These are phyloP conservation scores for Athripsodes cinereus DNA, from an alignment of 2,888 invertebrate genomes.

Conservation along the genomic window DNA sequence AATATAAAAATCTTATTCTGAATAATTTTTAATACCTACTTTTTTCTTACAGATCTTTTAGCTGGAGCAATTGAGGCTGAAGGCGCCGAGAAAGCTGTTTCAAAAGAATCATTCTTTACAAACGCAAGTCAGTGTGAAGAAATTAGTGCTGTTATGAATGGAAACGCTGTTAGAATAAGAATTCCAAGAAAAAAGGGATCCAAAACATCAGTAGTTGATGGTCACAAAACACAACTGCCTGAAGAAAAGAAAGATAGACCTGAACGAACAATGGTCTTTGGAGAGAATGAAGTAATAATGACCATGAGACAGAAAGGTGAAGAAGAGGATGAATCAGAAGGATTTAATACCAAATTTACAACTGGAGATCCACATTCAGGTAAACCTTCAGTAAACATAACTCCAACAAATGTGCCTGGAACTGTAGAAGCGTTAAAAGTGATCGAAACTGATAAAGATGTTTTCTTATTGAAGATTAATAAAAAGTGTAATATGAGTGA, in stretches of 20 bases:
- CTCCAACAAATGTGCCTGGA: constrained; percentile 12
- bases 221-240: background rate
- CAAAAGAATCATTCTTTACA: background rate
- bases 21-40: no score
- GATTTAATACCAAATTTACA: constrained; percentile 10
- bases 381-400: constrained; percentile 9
- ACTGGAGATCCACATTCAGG: constrained; percentile 11
- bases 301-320: constrained; percentile 8
- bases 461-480: constrained; percentile 67
- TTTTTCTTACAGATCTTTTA: no score
- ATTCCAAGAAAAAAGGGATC: constrained; percentile 10
- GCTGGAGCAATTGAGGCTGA: no score
- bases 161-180: constrained; percentile 19
- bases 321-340: background rate
- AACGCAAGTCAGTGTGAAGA: constrained; percentile 11
- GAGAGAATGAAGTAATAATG: constrained; percentile 12
- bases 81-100: background rate
- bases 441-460: constrained; percentile 62
- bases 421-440: constrained; percentile 50
- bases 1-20: no score
- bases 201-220: background rate
- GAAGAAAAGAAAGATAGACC: background rate
- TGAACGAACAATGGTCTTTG: constrained; percentile 15
- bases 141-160: constrained; percentile 15
- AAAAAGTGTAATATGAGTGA: constrained; percentile 55